These are phyloP conservation scores for Monopis laevigella DNA, from an alignment of 2,888 invertebrate species.

Conservation along the genomic window DNA sequence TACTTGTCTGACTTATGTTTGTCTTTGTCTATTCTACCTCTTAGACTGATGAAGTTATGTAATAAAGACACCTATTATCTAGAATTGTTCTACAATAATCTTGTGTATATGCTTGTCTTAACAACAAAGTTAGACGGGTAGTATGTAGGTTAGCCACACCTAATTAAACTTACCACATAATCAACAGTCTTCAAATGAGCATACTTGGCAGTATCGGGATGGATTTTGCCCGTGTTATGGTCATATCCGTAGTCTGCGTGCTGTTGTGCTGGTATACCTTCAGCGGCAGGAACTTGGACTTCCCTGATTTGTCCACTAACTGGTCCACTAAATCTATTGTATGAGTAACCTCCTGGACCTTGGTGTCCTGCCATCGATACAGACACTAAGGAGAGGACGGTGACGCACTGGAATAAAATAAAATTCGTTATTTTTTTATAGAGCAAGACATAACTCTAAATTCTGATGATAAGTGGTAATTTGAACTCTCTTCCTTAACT, in stretches of 20 bases:
- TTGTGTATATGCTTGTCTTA: no score
- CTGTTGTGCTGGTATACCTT: conserved; percentile 48
- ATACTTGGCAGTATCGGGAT: conserved; percentile 57
- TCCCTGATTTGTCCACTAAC: conserved; percentile 73
- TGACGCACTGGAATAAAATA: conserved; percentile 38
- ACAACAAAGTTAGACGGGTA: no score
- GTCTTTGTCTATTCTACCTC: no score
- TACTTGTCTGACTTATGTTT: no score
- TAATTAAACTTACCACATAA: conserved; percentile 63
- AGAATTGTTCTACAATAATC: no score
- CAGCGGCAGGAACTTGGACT: conserved; percentile 60
- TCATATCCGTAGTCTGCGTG: conserved; percentile 62
- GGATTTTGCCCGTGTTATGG: conserved; percentile 50
- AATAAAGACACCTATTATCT: no score
- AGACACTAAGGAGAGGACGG: conserved; percentile 33
- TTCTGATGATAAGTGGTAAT: no score
- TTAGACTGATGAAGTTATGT: no score
- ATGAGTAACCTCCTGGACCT: conserved; percentile 70
- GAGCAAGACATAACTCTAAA: no score
- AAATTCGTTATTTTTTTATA: no score
- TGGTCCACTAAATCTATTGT: conserved; percentile 77
- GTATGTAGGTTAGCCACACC: no score
- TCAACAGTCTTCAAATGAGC: conserved; percentile 69
- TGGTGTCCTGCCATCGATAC: conserved; percentile 29
- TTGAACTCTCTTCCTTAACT: no score